Evolutionary conservation across 1,140 invertebrate genomes (phyloP).

Genomic region (Anastrepha obliqua): DNA sequence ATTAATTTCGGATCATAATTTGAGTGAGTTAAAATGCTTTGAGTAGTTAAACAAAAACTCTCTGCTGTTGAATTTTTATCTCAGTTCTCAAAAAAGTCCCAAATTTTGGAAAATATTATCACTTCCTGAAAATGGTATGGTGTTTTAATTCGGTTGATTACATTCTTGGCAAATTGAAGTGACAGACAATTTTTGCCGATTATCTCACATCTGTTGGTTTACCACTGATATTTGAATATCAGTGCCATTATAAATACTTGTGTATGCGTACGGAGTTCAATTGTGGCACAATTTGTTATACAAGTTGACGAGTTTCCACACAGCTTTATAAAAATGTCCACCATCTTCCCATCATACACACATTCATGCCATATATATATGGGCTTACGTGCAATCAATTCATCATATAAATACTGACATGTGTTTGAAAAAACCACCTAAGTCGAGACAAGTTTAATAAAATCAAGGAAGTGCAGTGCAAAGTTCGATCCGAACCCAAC

Average conservation of each 20-base stretch:
- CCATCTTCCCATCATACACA: neutral
- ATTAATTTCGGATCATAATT: no score
- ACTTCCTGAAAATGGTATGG: no score
- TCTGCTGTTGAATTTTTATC: no score
- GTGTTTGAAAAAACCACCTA: neutral
- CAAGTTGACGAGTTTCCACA: neutral
- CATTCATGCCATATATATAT: neutral
- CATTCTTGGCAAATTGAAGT: no score
- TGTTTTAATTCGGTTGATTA: no score
- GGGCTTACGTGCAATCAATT: no score
- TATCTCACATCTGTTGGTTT: neutral
- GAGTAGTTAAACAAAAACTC: no score
- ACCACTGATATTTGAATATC: neutral
- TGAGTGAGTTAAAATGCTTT: no score
- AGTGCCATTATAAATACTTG: neutral
- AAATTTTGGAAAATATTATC: no score
- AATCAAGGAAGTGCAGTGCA: no score
- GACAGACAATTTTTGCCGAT: neutral
- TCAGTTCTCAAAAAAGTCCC: no score
- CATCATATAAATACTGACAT: neutral
- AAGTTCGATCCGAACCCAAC: no score
- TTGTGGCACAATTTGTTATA: conserved; percentile 7
- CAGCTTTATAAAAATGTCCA: neutral
- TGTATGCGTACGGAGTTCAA: neutral
- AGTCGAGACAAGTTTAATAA: neutral